Conservation (phyloP, 2,113 vertebrate genomes). For the Epinephelus fuscoguttatus region DNA sequence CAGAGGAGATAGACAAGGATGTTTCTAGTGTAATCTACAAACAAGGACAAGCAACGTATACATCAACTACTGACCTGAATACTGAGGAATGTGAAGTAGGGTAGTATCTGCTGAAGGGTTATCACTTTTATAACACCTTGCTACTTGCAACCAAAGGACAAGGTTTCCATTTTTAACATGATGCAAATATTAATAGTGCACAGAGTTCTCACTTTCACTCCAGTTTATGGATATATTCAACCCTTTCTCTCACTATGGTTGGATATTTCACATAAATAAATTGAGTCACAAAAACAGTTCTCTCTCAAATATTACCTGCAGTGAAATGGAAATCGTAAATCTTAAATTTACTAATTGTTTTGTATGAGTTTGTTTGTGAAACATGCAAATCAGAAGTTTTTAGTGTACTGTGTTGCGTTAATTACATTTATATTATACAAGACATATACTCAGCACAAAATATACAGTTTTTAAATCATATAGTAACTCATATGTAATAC, state of each 20-base stretch:
- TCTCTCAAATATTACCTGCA: background rate
- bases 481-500: no score
- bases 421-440: no score
- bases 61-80: slow-evolving; percentile 44
- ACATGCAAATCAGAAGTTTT: no score
- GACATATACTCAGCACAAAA: no score
- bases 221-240: slow-evolving; percentile 1
- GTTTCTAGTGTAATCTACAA: slow-evolving; percentile 22
- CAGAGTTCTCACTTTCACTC: slow-evolving; percentile 23
- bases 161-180: slow-evolving; percentile 52
- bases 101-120: slow-evolving; percentile 35
- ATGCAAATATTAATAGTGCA: slow-evolving; percentile 61
- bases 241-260: background rate
- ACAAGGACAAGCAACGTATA: slow-evolving; percentile 42
- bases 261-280: background rate
- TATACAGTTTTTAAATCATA: no score
- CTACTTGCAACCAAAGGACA: slow-evolving; percentile 50
- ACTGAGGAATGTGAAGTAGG: slow-evolving; percentile 24
- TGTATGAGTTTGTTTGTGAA: no score
- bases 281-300: background rate
- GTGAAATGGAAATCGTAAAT: background rate
- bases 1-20: slow-evolving; percentile 24
- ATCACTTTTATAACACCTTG: slow-evolving; percentile 44
- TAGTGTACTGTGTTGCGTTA: no score
- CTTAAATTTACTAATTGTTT: no score